Percentiles rank a stretch among this genome's conserved stretches.
These are phyloP conservation scores for Eulithis testata DNA, from an alignment of 2,888 invertebrate species.

Conservation along the genomic window DNA sequence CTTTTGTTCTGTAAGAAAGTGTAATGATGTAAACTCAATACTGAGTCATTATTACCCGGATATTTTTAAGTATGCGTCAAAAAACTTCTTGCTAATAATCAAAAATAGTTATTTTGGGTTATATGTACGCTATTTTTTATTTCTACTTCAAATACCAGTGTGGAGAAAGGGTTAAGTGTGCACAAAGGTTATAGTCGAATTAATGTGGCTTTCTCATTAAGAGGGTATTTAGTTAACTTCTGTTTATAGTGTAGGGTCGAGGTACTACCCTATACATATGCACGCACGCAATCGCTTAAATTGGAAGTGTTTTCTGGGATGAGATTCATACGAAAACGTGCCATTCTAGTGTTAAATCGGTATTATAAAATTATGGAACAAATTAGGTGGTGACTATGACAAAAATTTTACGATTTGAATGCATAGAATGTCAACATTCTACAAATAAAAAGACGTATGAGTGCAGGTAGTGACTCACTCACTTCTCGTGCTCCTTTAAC, in stretches of 20 bases:
- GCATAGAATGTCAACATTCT: too few species aligned
- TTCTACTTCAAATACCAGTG: neutral
- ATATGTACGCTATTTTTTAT: too few species aligned
- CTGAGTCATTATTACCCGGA: constrained; percentile 3
- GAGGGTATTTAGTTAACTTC: constrained; percentile 24
- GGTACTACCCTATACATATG: neutral
- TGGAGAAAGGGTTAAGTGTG: neutral
- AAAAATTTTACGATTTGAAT: too few species aligned
- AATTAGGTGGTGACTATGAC: too few species aligned
- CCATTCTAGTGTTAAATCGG: too few species aligned
- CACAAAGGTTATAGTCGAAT: neutral
- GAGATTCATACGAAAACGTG: too few species aligned
- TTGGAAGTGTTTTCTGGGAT: too few species aligned
- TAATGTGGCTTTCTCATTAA: constrained; percentile 26
- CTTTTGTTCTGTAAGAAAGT: constrained; percentile 32
- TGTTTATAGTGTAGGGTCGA: constrained; percentile 28
- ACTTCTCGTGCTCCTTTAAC: constrained; percentile 17
- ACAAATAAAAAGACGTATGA: neutral
- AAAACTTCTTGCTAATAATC: neutral
- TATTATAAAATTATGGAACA: too few species aligned
- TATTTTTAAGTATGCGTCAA: constrained; percentile 10
- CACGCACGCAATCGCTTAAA: neutral
- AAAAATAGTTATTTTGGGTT: too few species aligned
- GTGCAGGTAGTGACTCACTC: neutral
- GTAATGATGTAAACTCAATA: constrained; percentile 27